A percentile compares a stretch with the other conserved stretches of the same genome.
Conservation (phyloP, 1,140 invertebrate species). For the Polypedilum pembai region DNA sequence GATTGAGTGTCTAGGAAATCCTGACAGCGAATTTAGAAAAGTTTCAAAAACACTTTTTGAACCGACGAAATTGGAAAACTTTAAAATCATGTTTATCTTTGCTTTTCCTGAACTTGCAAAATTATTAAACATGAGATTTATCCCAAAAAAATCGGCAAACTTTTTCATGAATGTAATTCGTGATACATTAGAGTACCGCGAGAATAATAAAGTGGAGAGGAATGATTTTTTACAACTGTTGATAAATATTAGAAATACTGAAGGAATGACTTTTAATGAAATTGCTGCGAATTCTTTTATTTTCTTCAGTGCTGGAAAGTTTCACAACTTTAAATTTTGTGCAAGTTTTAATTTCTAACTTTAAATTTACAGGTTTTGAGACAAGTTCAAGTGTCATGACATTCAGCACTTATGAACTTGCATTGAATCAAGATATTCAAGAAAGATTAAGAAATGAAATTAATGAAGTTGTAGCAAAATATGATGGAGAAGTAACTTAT, state of each 20-base stretch:
- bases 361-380: slow-evolving; percentile 47
- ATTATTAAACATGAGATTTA: slow-evolving; percentile 35
- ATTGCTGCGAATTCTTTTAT: background rate
- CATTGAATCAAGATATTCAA: slow-evolving; percentile 47
- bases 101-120: slow-evolving; percentile 28
- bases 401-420: slow-evolving; percentile 44
- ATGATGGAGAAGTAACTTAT: slow-evolving; percentile 42
- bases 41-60: slow-evolving; percentile 29
- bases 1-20: slow-evolving; percentile 37
- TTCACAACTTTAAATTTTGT: background rate
- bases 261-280: background rate
- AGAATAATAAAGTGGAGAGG: slow-evolving; percentile 38
- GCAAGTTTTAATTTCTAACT: background rate
- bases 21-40: slow-evolving; percentile 38
- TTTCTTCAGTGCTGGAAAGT: background rate
- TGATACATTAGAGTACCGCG: slow-evolving; percentile 41
- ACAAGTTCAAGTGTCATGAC: slow-evolving; percentile 46
- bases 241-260: slow-evolving; percentile 37
- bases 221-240: slow-evolving; percentile 44
- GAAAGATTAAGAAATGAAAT: slow-evolving; percentile 47
- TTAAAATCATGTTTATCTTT: background rate
- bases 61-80: background rate
- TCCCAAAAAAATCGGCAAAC: slow-evolving; percentile 39
- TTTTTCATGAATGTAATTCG: slow-evolving; percentile 43
- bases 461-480: slow-evolving; percentile 35